Conservation (phyloP, 2,888 invertebrate genomes). For the Physocephala rufipes region DNA sequence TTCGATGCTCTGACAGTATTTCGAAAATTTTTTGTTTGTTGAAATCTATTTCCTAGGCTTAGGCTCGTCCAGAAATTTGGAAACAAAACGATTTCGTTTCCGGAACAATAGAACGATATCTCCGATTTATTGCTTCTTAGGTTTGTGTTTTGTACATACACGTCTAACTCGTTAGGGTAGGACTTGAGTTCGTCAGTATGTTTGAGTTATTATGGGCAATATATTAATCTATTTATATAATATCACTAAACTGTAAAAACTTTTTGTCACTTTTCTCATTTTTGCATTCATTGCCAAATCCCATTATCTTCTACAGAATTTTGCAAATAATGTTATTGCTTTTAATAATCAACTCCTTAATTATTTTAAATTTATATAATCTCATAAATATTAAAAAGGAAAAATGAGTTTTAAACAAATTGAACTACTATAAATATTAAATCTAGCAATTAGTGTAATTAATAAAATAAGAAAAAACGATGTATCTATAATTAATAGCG, state of each 20-base stretch:
- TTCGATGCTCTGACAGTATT: too few relatives aligned
- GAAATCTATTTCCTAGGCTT: too few relatives aligned
- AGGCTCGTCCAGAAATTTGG: too few relatives aligned
- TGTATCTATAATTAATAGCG: background rate
- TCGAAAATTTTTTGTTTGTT: too few relatives aligned
- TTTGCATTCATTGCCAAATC: background rate
- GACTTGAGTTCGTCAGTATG: too few relatives aligned
- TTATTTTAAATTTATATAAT: slow-evolving; percentile 1
- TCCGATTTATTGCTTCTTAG: too few relatives aligned
- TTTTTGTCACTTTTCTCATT: background rate
- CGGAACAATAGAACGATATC: too few relatives aligned
- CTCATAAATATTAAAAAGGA: slow-evolving; percentile 4
- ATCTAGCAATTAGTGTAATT: background rate
- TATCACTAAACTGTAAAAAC: background rate
- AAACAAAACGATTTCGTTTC: too few relatives aligned
- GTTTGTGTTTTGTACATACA: too few relatives aligned
- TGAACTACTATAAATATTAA: background rate
- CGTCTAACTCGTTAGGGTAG: too few relatives aligned
- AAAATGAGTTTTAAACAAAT: background rate
- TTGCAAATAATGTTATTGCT: slow-evolving; percentile 9
- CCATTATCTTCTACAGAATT: too few relatives aligned
- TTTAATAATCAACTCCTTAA: background rate
- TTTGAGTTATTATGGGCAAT: too few relatives aligned
- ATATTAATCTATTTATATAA: background rate
- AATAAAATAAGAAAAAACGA: background rate